Evolutionary conservation across 1,140 invertebrate species (phyloP).

Genomic region (Tigriopus japonicus): DNA sequence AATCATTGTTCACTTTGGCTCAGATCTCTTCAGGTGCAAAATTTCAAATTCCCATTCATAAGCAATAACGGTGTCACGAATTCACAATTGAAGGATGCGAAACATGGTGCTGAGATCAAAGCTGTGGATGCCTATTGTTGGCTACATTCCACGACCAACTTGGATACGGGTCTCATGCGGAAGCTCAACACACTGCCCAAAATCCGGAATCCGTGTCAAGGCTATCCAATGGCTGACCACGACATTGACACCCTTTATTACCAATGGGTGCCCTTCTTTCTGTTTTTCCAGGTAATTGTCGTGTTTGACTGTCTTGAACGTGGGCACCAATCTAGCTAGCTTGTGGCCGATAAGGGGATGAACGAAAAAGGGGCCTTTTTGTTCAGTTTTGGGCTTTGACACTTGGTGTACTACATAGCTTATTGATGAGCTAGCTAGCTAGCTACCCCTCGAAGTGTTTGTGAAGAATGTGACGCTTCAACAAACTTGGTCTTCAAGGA

Average conservation of each 20-base stretch:
- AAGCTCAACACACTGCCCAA: slow-evolving; percentile 4
- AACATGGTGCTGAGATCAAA: slow-evolving; percentile 6
- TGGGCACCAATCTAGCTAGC: too few species aligned
- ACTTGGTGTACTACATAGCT: too few species aligned
- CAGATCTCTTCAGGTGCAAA: too few species aligned
- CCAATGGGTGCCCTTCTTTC: slow-evolving; percentile 12
- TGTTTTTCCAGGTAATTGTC: neutral
- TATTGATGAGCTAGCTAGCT: too few species aligned
- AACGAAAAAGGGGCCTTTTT: too few species aligned
- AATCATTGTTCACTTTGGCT: too few species aligned
- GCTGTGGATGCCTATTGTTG: slow-evolving; percentile 13
- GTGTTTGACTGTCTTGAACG: too few species aligned
- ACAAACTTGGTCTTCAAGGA: too few species aligned
- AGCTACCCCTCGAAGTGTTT: too few species aligned
- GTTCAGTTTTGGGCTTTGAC: too few species aligned
- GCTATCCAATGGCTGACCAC: neutral
- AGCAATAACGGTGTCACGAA: neutral
- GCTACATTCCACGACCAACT: slow-evolving; percentile 8
- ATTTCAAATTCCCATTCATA: neutral
- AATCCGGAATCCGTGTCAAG: slow-evolving; percentile 6
- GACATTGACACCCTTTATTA: slow-evolving; percentile 10
- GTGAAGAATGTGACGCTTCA: too few species aligned
- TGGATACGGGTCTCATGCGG: neutral
- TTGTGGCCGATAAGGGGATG: too few species aligned
- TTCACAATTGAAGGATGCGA: slow-evolving; percentile 4